phyloP scores from a whole-genome alignment of 2,797 vertebrate genomes.

The Rhabdomys pumilio region DNA sequence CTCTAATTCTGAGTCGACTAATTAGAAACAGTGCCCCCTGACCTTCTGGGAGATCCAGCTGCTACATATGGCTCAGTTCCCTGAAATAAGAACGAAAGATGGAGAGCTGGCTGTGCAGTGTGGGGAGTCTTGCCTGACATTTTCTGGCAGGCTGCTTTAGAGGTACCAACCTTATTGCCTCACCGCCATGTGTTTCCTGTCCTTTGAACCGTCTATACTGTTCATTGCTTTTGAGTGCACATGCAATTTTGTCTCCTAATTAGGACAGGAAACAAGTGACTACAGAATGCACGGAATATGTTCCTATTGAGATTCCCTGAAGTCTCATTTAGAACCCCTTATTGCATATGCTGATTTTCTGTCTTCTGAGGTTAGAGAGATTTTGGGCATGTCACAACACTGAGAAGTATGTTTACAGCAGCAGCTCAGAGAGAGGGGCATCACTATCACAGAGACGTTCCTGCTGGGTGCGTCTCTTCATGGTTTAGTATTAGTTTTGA shows the following conservation, averaged over 20 bases:
- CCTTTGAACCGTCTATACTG: slow-evolving; percentile 78
- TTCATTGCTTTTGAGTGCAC: accelerated
- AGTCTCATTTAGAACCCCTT: slow-evolving; percentile 7
- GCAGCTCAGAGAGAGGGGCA: neutral
- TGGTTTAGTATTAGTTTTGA: neutral
- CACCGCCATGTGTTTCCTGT: slow-evolving; percentile 86
- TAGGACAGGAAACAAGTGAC: slow-evolving; percentile 70
- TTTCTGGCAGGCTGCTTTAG: slow-evolving; percentile 35
- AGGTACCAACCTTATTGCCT: slow-evolving; percentile 67
- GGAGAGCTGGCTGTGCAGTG: slow-evolving; percentile 61
- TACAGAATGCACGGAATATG: slow-evolving; percentile 29
- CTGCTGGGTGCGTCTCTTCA: neutral
- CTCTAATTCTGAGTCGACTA: slow-evolving; percentile 77
- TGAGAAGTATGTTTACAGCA: neutral
- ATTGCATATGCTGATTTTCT: neutral
- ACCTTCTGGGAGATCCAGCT: slow-evolving; percentile 82
- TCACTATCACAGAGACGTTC: neutral
- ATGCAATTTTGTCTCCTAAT: slow-evolving; percentile 72
- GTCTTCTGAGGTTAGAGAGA: slow-evolving; percentile 68
- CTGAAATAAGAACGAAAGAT: slow-evolving; percentile 45
- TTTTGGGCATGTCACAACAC: slow-evolving; percentile 20
- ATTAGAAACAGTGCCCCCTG: slow-evolving; percentile 80
- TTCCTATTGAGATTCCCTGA: slow-evolving; percentile 24
- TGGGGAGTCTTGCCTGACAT: slow-evolving; percentile 58
- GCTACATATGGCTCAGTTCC: slow-evolving; percentile 1